A percentile compares a stretch with the other conserved stretches of the same genome.
Conservation (phyloP, 1,140 invertebrate genomes). For the Harlomillsia oculata region DNA sequence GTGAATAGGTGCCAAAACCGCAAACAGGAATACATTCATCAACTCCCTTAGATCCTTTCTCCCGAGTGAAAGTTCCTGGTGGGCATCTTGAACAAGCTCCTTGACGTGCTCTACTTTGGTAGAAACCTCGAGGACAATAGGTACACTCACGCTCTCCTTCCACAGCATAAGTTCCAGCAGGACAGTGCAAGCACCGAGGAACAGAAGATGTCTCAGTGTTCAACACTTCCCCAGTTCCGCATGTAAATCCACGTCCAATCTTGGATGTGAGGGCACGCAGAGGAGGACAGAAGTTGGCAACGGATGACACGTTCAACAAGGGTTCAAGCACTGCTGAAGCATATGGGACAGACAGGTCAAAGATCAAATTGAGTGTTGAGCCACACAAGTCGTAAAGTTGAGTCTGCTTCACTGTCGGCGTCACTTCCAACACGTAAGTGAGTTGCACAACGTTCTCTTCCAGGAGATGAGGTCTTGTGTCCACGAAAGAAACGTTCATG, state of each 20-base stretch:
- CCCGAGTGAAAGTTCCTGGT: conserved; percentile 78
- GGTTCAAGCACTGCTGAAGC: conserved; percentile 84
- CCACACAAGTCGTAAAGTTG: conserved; percentile 90
- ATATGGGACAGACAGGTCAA: conserved; percentile 84
- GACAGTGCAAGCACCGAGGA: conserved; percentile 88
- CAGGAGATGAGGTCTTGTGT: conserved; percentile 60
- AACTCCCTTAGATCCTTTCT: conserved; percentile 68
- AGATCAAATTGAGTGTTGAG: conserved; percentile 82
- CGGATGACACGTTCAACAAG: conserved; percentile 73
- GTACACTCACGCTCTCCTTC: conserved; percentile 77
- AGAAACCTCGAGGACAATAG: conserved; percentile 79
- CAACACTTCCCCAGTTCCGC: conserved; percentile 82
- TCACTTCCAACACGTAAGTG: conserved; percentile 54
- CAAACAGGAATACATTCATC: conserved; percentile 83
- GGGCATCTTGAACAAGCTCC: conserved; percentile 79
- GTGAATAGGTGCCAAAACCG: conserved; percentile 90
- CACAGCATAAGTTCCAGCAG: conserved; percentile 84
- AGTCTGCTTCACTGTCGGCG: conserved; percentile 73
- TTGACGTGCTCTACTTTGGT: conserved; percentile 83
- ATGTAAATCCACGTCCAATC: conserved; percentile 79
- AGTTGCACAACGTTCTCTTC: conserved; percentile 73
- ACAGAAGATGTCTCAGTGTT: conserved; percentile 84
- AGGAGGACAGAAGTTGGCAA: conserved; percentile 83
- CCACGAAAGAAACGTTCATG: conserved; percentile 84
- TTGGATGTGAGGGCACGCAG: conserved; percentile 73